A percentile compares a stretch with the other conserved stretches of the same genome.
Evolutionary conservation across 2,888 invertebrate genomes (phyloP).

Genomic region (Sesamia inferens): DNA sequence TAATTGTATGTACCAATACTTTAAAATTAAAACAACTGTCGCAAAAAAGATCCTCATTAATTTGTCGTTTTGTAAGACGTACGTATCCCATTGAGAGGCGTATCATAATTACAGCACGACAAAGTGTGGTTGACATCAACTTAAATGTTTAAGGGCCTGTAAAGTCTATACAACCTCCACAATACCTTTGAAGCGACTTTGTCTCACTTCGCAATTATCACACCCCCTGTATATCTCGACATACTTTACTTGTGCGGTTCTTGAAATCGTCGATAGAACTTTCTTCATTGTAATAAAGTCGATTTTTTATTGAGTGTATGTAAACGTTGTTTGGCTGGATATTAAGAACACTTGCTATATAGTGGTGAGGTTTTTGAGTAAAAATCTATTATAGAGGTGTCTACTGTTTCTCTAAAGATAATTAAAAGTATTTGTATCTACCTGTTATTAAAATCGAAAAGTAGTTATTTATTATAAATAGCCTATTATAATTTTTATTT

Average conservation of each 20-base stretch:
- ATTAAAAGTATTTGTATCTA: constrained; percentile 38
- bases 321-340: constrained; percentile 48
- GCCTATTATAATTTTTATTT: background rate
- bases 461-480: background rate
- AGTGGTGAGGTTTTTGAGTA: constrained; percentile 52
- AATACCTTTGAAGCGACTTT: constrained; percentile 88
- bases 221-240: constrained; percentile 84
- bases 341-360: constrained; percentile 74
- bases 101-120: constrained; percentile 84
- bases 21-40: constrained; percentile 59
- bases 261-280: constrained; percentile 41
- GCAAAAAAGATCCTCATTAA: constrained; percentile 71
- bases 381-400: constrained; percentile 45
- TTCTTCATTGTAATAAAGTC: constrained; percentile 52
- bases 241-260: constrained; percentile 63
- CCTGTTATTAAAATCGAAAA: constrained; percentile 1
- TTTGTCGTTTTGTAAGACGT: constrained; percentile 79
- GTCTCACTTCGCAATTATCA: constrained; percentile 88
- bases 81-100: constrained; percentile 76
- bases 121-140: constrained; percentile 84
- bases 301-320: constrained; percentile 12
- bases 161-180: constrained; percentile 84
- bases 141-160: constrained; percentile 87
- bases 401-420: constrained; percentile 33
- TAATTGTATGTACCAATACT: constrained; percentile 26